Evolutionary conservation across 2,797 vertebrate species (phyloP).

Genomic region (Lacerta viridis): DNA sequence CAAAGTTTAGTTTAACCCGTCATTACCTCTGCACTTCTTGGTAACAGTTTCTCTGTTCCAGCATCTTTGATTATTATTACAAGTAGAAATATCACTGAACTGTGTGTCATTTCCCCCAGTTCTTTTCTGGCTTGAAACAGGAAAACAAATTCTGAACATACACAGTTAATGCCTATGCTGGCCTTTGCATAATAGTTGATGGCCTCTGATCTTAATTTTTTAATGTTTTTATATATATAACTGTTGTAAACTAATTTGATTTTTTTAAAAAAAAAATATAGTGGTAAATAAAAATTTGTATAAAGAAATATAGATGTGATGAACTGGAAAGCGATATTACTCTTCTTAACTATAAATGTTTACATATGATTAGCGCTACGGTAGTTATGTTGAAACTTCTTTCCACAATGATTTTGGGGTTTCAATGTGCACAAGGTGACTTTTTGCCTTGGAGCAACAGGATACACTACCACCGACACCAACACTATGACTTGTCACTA

Average conservation of each 20-base stretch:
- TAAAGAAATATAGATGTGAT: not conserved
- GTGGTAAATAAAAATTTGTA: too few species aligned
- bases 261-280: too few species aligned
- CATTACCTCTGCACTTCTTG: conserved; percentile 24
- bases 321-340: not conserved
- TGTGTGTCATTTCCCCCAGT: not conserved
- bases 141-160: not conserved
- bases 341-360: not conserved
- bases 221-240: too few species aligned
- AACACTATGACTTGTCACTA: not conserved
- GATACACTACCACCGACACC: not conserved
- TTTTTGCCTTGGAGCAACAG: not conserved
- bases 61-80: conserved; percentile 16
- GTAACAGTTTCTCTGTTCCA: not conserved
- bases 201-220: too few species aligned
- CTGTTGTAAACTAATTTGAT: too few species aligned
- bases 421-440: not conserved
- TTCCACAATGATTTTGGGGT: not conserved
- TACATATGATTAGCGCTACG: not conserved
- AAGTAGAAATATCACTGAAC: not conserved
- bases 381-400: too few species aligned
- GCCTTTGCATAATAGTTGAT: too few species aligned
- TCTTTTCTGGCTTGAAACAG: not conserved
- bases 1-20: conserved; percentile 37
- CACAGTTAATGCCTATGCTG: not conserved